A percentile compares a stretch with the other conserved stretches of the same genome.
phyloP scores from a whole-genome alignment of 1,140 invertebrate species.

The Temnothorax nylanderi region DNA sequence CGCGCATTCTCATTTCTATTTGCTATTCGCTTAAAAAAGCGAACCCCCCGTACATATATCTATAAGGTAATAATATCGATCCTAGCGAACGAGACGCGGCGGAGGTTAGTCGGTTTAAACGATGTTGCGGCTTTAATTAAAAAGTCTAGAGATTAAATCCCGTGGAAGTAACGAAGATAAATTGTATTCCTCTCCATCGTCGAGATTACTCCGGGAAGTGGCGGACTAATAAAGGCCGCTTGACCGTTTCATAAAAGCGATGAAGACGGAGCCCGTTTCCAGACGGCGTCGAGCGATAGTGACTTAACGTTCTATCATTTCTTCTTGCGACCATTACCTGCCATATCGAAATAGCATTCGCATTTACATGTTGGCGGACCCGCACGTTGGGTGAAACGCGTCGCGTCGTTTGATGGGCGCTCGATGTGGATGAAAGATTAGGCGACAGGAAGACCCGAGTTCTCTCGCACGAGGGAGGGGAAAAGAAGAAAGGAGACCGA shows the following conservation, averaged over 20 bases:
- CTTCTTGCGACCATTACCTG: slow-evolving; percentile 27
- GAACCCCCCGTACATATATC: not conserved
- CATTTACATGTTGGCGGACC: slow-evolving; percentile 23
- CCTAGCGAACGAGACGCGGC: not conserved
- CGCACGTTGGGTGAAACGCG: slow-evolving; percentile 1
- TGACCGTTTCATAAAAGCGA: slow-evolving; percentile 60
- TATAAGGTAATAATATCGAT: slow-evolving; percentile 46
- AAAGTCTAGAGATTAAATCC: slow-evolving; percentile 61
- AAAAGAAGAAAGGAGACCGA: not conserved
- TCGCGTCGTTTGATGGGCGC: slow-evolving; percentile 48
- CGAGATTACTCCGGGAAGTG: slow-evolving; percentile 54
- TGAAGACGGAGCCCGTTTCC: slow-evolving; percentile 30
- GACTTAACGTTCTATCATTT: slow-evolving; percentile 47
- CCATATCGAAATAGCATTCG: slow-evolving; percentile 24
- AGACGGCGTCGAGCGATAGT: not conserved
- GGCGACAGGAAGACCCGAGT: slow-evolving; percentile 7
- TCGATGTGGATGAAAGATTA: slow-evolving; percentile 41
- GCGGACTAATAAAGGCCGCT: slow-evolving; percentile 57
- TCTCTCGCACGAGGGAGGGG: slow-evolving; percentile 2
- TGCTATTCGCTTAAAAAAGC: slow-evolving; percentile 7
- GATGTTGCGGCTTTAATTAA: slow-evolving; percentile 53
- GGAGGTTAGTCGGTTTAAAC: slow-evolving; percentile 28
- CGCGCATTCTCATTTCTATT: not conserved
- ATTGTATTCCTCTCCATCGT: slow-evolving; percentile 57
- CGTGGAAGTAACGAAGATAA: slow-evolving; percentile 57